These are phyloP conservation scores for Diadromus collaris DNA, from an alignment of 2,888 invertebrate species.

Conservation along the genomic window DNA sequence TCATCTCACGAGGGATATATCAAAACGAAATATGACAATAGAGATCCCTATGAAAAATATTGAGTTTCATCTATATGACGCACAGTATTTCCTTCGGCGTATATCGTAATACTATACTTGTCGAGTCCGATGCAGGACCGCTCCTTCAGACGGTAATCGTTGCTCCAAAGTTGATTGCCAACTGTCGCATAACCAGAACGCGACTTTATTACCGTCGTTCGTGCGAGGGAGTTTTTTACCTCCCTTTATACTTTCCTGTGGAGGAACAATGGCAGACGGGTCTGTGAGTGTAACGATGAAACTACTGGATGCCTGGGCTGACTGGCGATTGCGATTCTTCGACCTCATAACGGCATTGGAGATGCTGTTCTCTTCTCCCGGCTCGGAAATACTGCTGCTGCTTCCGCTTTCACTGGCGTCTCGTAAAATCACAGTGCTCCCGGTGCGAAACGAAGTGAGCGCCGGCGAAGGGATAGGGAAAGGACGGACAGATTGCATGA, in stretches of 20 bases:
- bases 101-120: not conserved
- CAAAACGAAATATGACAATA: too few relatives aligned
- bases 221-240: conserved; percentile 9
- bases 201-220: conserved; percentile 44
- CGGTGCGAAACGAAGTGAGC: conserved; percentile 28
- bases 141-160: conserved; percentile 20
- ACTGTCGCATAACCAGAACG: conserved; percentile 41
- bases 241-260: conserved; percentile 35
- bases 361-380: conserved; percentile 17
- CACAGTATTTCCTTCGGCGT: not conserved
- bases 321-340: conserved; percentile 30
- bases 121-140: conserved; percentile 13
- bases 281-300: conserved; percentile 17
- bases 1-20: too few relatives aligned
- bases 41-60: too few relatives aligned
- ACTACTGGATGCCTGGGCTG: conserved; percentile 25
- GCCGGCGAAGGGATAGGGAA: conserved; percentile 35
- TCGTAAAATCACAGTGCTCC: conserved; percentile 28
- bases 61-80: too few relatives aligned
- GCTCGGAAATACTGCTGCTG: conserved; percentile 15
- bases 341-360: conserved; percentile 20
- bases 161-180: conserved; percentile 22
- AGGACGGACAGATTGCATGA: conserved; percentile 34
- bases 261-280: conserved; percentile 13
- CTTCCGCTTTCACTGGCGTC: conserved; percentile 25